These are phyloP conservation scores for Drosophila monieri DNA, from an alignment of 2,888 invertebrate species.

Conservation along the genomic window DNA sequence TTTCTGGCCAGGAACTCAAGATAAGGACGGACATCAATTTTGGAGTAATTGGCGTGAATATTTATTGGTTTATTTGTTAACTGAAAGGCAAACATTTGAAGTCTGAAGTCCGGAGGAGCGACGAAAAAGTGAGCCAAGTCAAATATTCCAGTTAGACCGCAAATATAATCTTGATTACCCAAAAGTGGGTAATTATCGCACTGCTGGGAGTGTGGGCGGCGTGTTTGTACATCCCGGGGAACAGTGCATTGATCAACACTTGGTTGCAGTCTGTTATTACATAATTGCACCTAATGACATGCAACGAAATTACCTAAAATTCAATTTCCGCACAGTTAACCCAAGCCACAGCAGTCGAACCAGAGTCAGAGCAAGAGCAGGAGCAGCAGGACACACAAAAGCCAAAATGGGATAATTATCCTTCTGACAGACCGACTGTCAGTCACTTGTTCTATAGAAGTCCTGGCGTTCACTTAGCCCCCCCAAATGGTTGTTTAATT, in stretches of 20 bases:
- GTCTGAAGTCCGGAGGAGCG: neutral
- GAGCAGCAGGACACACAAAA: slow-evolving; percentile 46
- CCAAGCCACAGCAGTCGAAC: slow-evolving; percentile 17
- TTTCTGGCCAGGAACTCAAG: neutral
- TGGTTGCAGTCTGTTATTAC: slow-evolving; percentile 52
- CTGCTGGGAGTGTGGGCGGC: neutral
- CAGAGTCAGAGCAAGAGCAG: slow-evolving; percentile 1
- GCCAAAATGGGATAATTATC: slow-evolving; percentile 66
- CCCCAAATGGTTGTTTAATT: slow-evolving; percentile 71
- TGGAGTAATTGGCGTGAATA: slow-evolving; percentile 1
- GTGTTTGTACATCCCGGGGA: slow-evolving; percentile 3
- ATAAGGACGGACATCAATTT: slow-evolving; percentile 1
- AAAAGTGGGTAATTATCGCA: slow-evolving; percentile 4
- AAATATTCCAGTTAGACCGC: neutral
- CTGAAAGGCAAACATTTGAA: neutral
- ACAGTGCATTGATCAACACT: slow-evolving; percentile 51
- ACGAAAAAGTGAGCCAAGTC: neutral
- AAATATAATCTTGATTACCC: slow-evolving; percentile 7
- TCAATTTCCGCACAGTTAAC: slow-evolving; percentile 59
- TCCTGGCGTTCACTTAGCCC: slow-evolving; percentile 32
- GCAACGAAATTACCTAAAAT: slow-evolving; percentile 74
- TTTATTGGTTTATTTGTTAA: slow-evolving; percentile 3
- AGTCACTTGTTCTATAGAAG: slow-evolving; percentile 13
- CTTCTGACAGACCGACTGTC: slow-evolving; percentile 26
- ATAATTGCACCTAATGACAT: slow-evolving; percentile 72